These are phyloP conservation scores for Actenoides lindsayi DNA, from an alignment of 2,113 vertebrate species.

Conservation along the genomic window DNA sequence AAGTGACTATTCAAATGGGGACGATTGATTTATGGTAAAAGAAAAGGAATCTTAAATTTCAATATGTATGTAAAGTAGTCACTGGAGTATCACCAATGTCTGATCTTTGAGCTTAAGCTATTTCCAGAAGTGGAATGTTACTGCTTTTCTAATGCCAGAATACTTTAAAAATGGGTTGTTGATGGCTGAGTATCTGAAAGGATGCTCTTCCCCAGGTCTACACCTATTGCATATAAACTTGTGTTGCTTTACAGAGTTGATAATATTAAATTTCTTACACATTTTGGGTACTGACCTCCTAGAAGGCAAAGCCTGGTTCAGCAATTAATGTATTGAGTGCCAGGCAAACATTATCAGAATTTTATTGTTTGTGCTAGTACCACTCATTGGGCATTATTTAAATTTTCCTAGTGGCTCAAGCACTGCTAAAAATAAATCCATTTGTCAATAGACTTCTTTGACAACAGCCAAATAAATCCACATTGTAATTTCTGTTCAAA, in stretches of 20 bases:
- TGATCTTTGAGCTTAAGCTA: conserved; percentile 16
- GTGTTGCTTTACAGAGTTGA: neutral
- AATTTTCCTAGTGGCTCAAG: neutral
- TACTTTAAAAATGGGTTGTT: neutral
- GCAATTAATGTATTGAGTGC: neutral
- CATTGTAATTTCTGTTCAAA: too few species aligned
- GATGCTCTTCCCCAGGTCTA: neutral
- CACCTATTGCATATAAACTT: neutral
- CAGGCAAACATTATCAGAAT: neutral
- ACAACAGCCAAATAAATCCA: conserved; percentile 5
- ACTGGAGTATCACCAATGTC: neutral
- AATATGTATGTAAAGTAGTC: conserved; percentile 10
- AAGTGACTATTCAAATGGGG: neutral
- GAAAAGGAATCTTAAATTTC: conserved; percentile 13
- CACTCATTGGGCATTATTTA: neutral
- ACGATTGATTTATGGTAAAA: neutral
- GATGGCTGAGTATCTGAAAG: neutral
- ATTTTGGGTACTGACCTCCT: neutral
- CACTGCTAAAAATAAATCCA: conserved; percentile 23
- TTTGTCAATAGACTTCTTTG: conserved; percentile 19
- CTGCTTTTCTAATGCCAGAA: neutral
- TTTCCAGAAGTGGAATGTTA: conserved; percentile 5
- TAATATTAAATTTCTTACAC: neutral
- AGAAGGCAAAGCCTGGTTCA: neutral
- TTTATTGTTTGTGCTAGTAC: neutral